phyloP scores from a whole-genome alignment of 2,888 invertebrate genomes.

The Eristalinus sepulchralis region DNA sequence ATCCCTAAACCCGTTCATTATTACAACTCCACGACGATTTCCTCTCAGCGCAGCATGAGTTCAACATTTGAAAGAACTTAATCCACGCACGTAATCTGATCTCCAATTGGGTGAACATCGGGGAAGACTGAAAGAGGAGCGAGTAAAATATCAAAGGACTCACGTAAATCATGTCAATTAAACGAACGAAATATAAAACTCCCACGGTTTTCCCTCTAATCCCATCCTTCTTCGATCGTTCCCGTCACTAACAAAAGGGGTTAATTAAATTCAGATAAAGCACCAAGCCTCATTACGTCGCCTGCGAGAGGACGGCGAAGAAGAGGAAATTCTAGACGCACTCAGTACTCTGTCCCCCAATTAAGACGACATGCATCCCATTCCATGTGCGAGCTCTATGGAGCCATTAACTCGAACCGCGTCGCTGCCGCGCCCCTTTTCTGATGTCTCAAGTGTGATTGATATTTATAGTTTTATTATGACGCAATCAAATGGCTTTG shows the following conservation, averaged over 20 bases:
- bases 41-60: not conserved
- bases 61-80: not conserved
- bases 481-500: conserved; percentile 34
- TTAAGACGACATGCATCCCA: not conserved
- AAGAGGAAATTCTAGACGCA: not conserved
- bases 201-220: conserved; percentile 46
- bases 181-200: conserved; percentile 29
- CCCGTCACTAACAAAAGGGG: conserved; percentile 52
- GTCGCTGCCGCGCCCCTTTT: not conserved
- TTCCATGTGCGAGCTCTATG: not conserved
- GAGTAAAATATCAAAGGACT: not conserved
- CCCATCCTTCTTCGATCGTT: conserved; percentile 31
- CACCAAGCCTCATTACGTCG: conserved; percentile 25
- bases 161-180: conserved; percentile 43
- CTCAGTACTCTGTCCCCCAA: not conserved
- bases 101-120: not conserved
- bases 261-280: conserved; percentile 69
- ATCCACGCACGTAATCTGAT: not conserved
- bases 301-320: too few relatives aligned
- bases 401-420: conserved; percentile 8
- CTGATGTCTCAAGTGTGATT: conserved; percentile 11
- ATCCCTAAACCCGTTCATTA: not conserved
- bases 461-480: conserved; percentile 64
- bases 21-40: not conserved
- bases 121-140: too few relatives aligned